Conservation (phyloP, 2,888 invertebrate genomes). For the Neuroscelio doddi region DNA sequence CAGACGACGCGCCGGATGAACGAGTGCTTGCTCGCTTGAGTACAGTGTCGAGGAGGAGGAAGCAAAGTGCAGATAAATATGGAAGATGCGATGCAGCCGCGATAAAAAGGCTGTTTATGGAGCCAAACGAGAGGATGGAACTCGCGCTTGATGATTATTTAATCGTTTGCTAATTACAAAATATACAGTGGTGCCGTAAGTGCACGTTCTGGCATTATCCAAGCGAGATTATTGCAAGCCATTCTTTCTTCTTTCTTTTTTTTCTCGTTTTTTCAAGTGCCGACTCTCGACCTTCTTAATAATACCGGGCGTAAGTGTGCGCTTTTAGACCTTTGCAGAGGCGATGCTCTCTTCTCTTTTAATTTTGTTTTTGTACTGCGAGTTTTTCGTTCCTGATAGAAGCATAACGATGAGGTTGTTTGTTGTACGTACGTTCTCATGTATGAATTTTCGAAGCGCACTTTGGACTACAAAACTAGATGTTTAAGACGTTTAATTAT, state of each 20-base stretch:
- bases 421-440: too few relatives aligned
- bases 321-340: too few relatives aligned
- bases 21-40: constrained; percentile 27
- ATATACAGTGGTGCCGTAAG: constrained; percentile 14
- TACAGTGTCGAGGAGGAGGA: not conserved
- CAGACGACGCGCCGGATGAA: not conserved
- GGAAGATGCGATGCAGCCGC: constrained; percentile 11
- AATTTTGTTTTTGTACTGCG: too few relatives aligned
- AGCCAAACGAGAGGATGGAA: not conserved
- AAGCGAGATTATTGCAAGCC: constrained; percentile 30
- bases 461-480: too few relatives aligned
- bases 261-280: constrained; percentile 11
- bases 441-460: too few relatives aligned
- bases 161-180: constrained; percentile 39
- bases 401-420: too few relatives aligned
- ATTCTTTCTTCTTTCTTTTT: constrained; percentile 11
- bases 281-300: constrained; percentile 37
- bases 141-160: constrained; percentile 35
- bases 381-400: too few relatives aligned
- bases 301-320: too few relatives aligned
- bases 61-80: constrained; percentile 18
- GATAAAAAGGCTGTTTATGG: constrained; percentile 17
- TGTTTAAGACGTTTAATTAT: too few relatives aligned
- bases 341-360: too few relatives aligned
- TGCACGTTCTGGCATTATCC: constrained; percentile 21